Percentiles rank a stretch among this genome's conserved stretches.
phyloP scores from a whole-genome alignment of 2,113 vertebrate species.

The Nesogale talazaci region DNA sequence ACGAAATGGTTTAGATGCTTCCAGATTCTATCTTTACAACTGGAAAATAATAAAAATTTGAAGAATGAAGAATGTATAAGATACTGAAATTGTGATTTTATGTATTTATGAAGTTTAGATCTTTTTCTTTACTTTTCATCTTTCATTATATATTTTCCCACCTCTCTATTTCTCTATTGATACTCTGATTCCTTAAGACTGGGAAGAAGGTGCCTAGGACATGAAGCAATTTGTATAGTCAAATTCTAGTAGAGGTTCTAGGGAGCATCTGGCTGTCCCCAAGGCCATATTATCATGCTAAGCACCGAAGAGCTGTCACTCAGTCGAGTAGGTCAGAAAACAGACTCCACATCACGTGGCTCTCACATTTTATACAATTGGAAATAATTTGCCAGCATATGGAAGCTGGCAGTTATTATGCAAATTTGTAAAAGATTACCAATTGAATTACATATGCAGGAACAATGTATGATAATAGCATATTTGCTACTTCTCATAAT shows the following conservation, averaged over 20 bases:
- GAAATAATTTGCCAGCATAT: slow-evolving; percentile 47
- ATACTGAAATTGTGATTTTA: slow-evolving; percentile 14
- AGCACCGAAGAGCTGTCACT: not conserved
- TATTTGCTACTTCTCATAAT: slow-evolving; percentile 16
- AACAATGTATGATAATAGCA: not conserved
- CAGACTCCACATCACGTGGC: not conserved
- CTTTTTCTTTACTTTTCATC: not conserved
- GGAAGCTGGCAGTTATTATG: slow-evolving; percentile 29
- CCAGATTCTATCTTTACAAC: not conserved
- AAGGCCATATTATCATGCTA: not conserved
- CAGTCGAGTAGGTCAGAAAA: not conserved
- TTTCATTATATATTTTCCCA: not conserved
- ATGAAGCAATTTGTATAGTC: not conserved
- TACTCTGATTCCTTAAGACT: slow-evolving; percentile 14
- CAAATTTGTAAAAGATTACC: slow-evolving; percentile 50
- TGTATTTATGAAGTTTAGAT: not conserved
- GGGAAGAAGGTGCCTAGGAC: not conserved
- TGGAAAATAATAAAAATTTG: slow-evolving; percentile 27
- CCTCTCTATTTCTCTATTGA: not conserved
- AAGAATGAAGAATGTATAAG: not conserved
- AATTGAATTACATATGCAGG: slow-evolving; percentile 39
- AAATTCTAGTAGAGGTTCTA: not conserved
- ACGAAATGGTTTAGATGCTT: not conserved
- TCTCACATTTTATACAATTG: not conserved
- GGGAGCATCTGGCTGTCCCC: not conserved